Conservation (phyloP, 37 sponge, comb jelly and placozoan species). For the Cliona cf. orientalis region DNA sequence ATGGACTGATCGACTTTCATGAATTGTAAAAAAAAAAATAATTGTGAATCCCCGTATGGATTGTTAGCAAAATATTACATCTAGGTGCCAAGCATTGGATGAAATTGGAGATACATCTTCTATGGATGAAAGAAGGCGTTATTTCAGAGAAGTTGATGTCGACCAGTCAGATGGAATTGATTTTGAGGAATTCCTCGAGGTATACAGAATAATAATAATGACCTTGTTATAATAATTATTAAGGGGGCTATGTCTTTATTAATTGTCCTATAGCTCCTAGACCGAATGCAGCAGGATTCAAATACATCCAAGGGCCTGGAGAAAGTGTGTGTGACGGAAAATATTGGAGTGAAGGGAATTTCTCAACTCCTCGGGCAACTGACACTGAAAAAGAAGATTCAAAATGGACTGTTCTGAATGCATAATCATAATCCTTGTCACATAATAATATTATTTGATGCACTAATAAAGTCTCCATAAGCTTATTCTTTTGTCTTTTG, state of each 20-base stretch:
- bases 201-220: background rate
- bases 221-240: background rate
- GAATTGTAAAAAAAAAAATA: constrained; percentile 31
- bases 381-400: background rate
- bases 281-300: background rate
- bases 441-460: background rate
- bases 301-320: background rate
- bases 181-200: constrained; percentile 61
- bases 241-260: too few species aligned
- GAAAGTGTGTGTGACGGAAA: background rate
- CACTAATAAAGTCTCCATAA: constrained; percentile 72
- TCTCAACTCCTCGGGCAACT: background rate
- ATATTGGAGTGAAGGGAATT: background rate
- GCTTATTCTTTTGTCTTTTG: constrained; percentile 71
- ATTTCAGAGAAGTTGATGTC: constrained; percentile 41
- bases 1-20: constrained; percentile 58
- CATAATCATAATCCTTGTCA: background rate
- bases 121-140: constrained; percentile 33
- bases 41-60: background rate
- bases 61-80: background rate
- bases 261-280: background rate
- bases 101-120: constrained; percentile 42
- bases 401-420: constrained; percentile 5
- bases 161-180: constrained; percentile 59
- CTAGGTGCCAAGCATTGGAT: constrained; percentile 46